A percentile compares a stretch with the other conserved stretches of the same genome.
Conservation (phyloP, 2,888 invertebrate genomes). For the Lasioglossum malachurum region DNA sequence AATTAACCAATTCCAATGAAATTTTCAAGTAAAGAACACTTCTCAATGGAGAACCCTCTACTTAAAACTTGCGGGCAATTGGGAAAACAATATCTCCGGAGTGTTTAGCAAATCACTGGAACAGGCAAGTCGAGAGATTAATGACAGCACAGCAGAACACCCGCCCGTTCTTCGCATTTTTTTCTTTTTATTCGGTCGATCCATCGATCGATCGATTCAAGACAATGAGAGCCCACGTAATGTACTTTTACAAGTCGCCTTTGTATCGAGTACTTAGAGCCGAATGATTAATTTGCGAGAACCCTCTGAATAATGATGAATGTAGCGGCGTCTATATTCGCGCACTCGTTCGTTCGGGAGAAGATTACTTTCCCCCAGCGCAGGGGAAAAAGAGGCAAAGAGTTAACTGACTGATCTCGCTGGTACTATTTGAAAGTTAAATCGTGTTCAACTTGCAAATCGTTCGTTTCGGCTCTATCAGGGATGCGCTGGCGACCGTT, state of each 20-base stretch:
- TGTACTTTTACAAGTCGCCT: constrained; percentile 16
- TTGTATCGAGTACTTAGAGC: constrained; percentile 16
- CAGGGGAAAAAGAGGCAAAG: constrained; percentile 32
- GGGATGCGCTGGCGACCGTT: constrained; percentile 48
- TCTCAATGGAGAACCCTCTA: too few relatives aligned
- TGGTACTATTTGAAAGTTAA: constrained; percentile 75
- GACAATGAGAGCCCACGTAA: constrained; percentile 10
- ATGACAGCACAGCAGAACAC: constrained; percentile 33
- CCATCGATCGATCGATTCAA: constrained; percentile 15
- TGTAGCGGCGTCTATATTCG: constrained; percentile 20
- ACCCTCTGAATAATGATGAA: constrained; percentile 53
- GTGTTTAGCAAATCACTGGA: constrained; percentile 50
- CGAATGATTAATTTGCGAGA: constrained; percentile 45
- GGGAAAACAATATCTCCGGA: constrained; percentile 34
- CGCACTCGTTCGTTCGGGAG: constrained; percentile 3
- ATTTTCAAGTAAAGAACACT: too few relatives aligned
- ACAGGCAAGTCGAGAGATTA: constrained; percentile 45
- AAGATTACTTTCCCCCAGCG: constrained; percentile 57
- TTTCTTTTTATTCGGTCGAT: constrained; percentile 15
- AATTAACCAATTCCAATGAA: too few relatives aligned
- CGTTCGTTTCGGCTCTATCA: constrained; percentile 56
- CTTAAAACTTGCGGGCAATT: constrained; percentile 14
- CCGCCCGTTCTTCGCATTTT: constrained; percentile 12
- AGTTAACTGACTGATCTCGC: constrained; percentile 45
- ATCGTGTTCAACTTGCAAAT: constrained; percentile 77